These are phyloP conservation scores for Amblyopsis rosae DNA, from an alignment of 2,113 vertebrate species.

Conservation along the genomic window DNA sequence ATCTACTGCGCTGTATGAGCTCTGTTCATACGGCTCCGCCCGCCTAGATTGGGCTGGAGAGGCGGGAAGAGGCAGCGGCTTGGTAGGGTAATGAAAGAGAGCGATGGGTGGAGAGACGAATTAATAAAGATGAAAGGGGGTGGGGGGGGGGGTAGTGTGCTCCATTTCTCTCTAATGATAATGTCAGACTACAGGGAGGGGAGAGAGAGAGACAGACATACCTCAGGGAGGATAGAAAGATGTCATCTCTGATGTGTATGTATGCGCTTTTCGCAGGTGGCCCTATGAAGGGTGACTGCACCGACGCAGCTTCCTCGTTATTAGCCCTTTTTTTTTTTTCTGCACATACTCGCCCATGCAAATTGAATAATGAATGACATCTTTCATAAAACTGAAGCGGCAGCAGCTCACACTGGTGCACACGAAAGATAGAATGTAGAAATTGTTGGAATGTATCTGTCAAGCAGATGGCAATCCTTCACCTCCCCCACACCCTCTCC, in stretches of 20 bases:
- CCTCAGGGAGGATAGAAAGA: conserved; percentile 40
- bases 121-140: conserved; percentile 31
- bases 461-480: no score
- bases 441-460: no score
- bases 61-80: conserved; percentile 8
- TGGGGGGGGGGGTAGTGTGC: conserved; percentile 9
- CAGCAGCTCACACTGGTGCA: neutral
- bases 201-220: conserved; percentile 1
- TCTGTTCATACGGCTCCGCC: conserved; percentile 16
- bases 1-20: conserved; percentile 1
- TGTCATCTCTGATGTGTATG: conserved; percentile 46
- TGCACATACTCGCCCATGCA: conserved; percentile 4
- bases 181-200: conserved; percentile 23
- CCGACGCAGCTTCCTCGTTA: conserved; percentile 16
- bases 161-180: conserved; percentile 33
- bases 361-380: conserved; percentile 24
- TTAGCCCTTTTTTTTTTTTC: conserved; percentile 13
- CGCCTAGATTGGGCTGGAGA: conserved; percentile 6
- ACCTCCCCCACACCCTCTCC: neutral
- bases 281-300: conserved; percentile 31
- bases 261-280: conserved; percentile 41
- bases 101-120: neutral
- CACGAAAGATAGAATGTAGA: no score
- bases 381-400: conserved; percentile 7
- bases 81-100: conserved; percentile 23